Evolutionary conservation across 2,888 invertebrate species (phyloP).

Genomic region (Drosophila meridionalis): DNA sequence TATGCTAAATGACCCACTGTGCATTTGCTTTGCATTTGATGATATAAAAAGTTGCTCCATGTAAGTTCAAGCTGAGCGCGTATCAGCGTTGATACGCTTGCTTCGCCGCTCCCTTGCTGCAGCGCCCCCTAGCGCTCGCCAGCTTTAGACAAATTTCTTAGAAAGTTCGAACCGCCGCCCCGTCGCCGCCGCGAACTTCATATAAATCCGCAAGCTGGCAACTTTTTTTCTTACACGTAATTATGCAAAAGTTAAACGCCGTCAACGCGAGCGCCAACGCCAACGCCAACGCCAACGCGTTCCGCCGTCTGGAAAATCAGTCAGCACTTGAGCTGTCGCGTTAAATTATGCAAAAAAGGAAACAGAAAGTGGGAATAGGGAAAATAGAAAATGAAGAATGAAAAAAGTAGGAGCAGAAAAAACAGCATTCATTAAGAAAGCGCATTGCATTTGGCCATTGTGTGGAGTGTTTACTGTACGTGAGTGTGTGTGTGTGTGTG

Average conservation of each 20-base stretch:
- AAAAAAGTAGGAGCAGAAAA: conserved; percentile 10
- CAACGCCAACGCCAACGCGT: conserved; percentile 35
- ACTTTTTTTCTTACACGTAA: conserved; percentile 65
- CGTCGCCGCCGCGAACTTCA: conserved; percentile 19
- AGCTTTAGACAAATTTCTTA: conserved; percentile 23
- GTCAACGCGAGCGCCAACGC: conserved; percentile 23
- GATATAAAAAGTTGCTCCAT: conserved; percentile 37
- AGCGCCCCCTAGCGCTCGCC: not conserved
- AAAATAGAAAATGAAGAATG: not conserved
- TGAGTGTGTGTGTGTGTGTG: conserved; percentile 1
- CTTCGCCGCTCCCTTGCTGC: not conserved
- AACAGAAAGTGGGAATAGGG: not conserved
- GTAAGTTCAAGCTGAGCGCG: conserved; percentile 29
- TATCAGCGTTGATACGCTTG: conserved; percentile 14
- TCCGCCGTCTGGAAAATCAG: conserved; percentile 69
- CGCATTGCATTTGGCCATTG: conserved; percentile 35
- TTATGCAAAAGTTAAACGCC: conserved; percentile 76
- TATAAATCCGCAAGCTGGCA: conserved; percentile 27
- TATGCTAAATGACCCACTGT: not conserved
- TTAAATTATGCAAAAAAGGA: conserved; percentile 69
- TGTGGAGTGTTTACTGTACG: conserved; percentile 36
- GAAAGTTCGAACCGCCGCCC: conserved; percentile 18
- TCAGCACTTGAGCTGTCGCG: conserved; percentile 57
- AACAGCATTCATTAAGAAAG: conserved; percentile 51
- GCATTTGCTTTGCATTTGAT: conserved; percentile 21